Percentiles rank a stretch among this genome's conserved stretches.
Evolutionary conservation across 1,140 invertebrate genomes (phyloP).

Genomic region (Bathynomus jamesi): DNA sequence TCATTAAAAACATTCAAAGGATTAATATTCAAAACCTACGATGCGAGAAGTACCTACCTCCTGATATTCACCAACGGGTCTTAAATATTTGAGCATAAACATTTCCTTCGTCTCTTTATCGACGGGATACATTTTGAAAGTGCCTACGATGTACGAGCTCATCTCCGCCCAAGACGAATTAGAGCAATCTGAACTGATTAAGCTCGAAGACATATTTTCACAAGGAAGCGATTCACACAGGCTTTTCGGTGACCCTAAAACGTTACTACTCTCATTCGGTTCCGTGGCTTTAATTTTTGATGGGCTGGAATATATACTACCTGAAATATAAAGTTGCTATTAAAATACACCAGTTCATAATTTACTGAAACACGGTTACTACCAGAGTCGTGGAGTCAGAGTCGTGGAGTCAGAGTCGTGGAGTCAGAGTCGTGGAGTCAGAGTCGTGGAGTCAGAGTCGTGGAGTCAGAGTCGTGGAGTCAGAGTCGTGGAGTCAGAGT

Average conservation of each 20-base stretch:
- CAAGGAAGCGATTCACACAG: neutral
- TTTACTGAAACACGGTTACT: too few relatives aligned
- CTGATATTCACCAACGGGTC: constrained; percentile 93
- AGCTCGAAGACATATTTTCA: neutral
- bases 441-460: too few relatives aligned
- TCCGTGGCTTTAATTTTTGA: constrained; percentile 16
- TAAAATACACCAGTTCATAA: too few relatives aligned
- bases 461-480: too few relatives aligned
- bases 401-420: too few relatives aligned
- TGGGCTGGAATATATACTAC: neutral
- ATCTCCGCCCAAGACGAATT: constrained; percentile 87
- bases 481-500: too few relatives aligned
- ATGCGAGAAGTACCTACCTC: constrained; percentile 63
- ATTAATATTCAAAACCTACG: neutral
- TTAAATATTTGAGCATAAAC: constrained; percentile 83
- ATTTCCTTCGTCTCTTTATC: constrained; percentile 79
- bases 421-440: too few relatives aligned
- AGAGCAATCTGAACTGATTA: constrained; percentile 32
- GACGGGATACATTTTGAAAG: constrained; percentile 75
- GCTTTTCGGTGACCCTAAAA: constrained; percentile 21
- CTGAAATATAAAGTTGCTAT: too few relatives aligned
- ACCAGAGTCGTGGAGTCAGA: too few relatives aligned
- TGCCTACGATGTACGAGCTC: constrained; percentile 76
- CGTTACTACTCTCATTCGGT: constrained; percentile 21
- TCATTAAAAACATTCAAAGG: neutral